Conservation (phyloP, 2,888 invertebrate species). For the Platerodrilus igneus region DNA sequence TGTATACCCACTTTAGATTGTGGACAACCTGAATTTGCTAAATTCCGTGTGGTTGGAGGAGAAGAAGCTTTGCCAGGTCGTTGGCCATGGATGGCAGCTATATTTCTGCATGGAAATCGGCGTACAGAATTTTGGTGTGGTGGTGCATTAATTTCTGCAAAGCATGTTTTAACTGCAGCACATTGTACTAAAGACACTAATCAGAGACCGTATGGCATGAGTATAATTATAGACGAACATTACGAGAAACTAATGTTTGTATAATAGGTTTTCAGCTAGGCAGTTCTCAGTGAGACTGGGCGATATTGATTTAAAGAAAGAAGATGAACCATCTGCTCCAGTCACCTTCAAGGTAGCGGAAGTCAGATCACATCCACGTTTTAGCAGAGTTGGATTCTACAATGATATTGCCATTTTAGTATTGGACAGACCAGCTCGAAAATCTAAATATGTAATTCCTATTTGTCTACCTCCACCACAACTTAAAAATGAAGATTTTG, state of each 20-base stretch:
- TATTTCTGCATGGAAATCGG: conserved; percentile 80
- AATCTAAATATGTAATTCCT: conserved; percentile 81
- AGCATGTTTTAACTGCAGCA: conserved; percentile 83
- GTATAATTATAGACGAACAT: background rate
- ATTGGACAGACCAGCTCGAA: conserved; percentile 68
- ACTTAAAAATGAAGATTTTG: conserved; percentile 59
- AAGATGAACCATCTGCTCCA: conserved; percentile 80
- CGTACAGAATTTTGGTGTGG: conserved; percentile 93
- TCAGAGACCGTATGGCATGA: conserved; percentile 72
- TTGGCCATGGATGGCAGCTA: conserved; percentile 97
- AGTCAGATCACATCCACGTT: conserved; percentile 77
- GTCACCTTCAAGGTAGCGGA: conserved; percentile 73
- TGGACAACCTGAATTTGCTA: conserved; percentile 75
- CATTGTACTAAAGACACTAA: conserved; percentile 89
- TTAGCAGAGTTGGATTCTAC: conserved; percentile 87
- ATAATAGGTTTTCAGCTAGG: conserved; percentile 74
- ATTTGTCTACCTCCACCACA: conserved; percentile 71
- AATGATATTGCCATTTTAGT: conserved; percentile 89
- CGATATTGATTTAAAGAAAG: conserved; percentile 78
- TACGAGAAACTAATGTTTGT: conserved; percentile 8
- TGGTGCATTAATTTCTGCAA: conserved; percentile 76
- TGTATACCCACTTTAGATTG: conserved; percentile 58
- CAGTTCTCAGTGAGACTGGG: conserved; percentile 88
- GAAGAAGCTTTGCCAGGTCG: conserved; percentile 77
- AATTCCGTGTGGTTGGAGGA: conserved; percentile 88